Base-by-base conservation (phyloP, 1,140 invertebrate species). In the Scaptodrosophila lebanonensis region DNA sequence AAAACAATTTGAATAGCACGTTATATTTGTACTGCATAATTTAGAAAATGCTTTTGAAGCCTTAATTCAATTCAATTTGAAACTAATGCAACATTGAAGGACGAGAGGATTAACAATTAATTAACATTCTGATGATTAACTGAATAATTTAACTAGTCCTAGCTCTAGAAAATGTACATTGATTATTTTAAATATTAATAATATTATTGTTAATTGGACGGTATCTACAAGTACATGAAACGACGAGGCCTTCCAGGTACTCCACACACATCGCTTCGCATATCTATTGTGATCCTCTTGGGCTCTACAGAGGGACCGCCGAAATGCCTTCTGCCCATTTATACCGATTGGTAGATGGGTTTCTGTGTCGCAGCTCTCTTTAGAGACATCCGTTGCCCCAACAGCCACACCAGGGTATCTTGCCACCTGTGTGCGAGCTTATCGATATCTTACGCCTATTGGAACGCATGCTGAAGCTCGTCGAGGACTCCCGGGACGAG, bases 331-430 rank as follows among this genome's bases (percentile, higher is more conserved):
- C n/a, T n/a, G n/a, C n/a, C n/a, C n/a, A n/a, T n/a, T n/a, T n/a
- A n/a, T n/a, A n/a, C n/a, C n/a, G n/a, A n/a, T n/a, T n/a, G n/a
- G n/a, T n/a, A n/a, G n/a, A n/a, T n/a, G n/a, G n/a, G n/a, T n/a
- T n/a, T n/a, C n/a, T 6, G n/a, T 8, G 2, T 8, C 18, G 27
- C 25, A 5, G 27, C n/a, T 5, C n/a, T 1, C 18, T 20, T 43
- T 69, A 79, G 13, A 82, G 75, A 87, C 94, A 95, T 2, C 94
- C 93, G 59, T 95, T 95, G 7, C 94, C 94, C 94, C 94, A 95
- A 70, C 94, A 95, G 0, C 93, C 94, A 71, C 94, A 95, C 94
- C 94, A 95, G 0, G 94, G 94, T 63, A 94, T 92, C 77, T 91
- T 94, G 22, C 91, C 92, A 53, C 90, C 91, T 88, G 15, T 84